Evolutionary conservation across 2,888 invertebrate genomes (phyloP), one percentile per base, ranked within the genome.

Genomic region (Helicoverpa assulta): DNA sequence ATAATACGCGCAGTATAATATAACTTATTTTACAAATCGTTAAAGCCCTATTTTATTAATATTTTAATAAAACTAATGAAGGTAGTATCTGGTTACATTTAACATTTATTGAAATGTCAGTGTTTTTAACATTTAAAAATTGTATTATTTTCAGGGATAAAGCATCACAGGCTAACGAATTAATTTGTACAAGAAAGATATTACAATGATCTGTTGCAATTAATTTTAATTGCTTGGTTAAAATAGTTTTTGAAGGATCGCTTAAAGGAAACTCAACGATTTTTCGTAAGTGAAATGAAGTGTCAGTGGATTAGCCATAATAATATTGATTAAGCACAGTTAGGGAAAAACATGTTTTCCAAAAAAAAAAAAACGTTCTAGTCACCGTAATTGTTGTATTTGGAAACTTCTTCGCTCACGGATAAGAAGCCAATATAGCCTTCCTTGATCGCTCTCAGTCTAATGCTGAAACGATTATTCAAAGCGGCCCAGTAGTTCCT

Each of bases 61-160:
- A 67, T 51, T 62, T 71, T 53, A 26, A 60, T 60, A 59, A 58
- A 71, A 66, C 26, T 76, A 76, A 67, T 72, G 72, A 76, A 18
- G 54, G 29, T 51, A 18, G 77, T 56, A 4, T 76, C 55, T 21
- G 12, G 18, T 76, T 72, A 51, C 72, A 14, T 50, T 19, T 53
- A 5, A 33, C 60, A 76, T 70, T 54, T 61, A 76, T 70, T 70
- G 57, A 1, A 67, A 58, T 59, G 18, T 50, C 67, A 58, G 33
- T 54, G 21, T 7, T 58, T 50, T 58, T 16, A 47, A 40, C 0
- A 40, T 58, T 47, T 18, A 0, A 18, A 72, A 29, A 37, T n/a
- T 0, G 33, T 5, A 53, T 37, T 72, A 66, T 53, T 47, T 53
- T 5, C 4, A 1, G 53, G 21, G 7, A 55, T 7, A 6, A 53